Conservation (phyloP, 2,113 vertebrate species). For the Saccopteryx bilineata region DNA sequence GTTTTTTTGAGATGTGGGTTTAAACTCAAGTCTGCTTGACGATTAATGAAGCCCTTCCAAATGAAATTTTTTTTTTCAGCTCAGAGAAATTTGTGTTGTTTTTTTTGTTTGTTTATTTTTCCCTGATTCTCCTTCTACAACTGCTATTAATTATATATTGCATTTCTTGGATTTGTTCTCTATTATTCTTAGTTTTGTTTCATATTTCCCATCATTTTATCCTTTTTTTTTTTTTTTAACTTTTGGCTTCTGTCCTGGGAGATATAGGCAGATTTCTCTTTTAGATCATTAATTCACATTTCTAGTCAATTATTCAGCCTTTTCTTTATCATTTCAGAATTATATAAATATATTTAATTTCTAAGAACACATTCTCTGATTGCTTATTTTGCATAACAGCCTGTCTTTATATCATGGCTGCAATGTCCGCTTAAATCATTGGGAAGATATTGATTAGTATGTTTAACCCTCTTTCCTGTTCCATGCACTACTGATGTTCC, state of each 20-base stretch:
- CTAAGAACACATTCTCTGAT: background rate
- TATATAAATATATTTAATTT: background rate
- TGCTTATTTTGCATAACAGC: background rate
- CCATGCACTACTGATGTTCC: background rate
- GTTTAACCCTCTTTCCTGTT: slow-evolving; percentile 16
- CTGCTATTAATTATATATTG: background rate
- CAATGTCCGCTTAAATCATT: background rate
- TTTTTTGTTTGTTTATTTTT: background rate
- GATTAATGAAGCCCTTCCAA: background rate
- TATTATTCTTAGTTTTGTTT: background rate
- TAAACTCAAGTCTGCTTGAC: background rate
- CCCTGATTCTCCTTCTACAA: background rate
- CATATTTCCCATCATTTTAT: background rate
- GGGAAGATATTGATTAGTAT: background rate
- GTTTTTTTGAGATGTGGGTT: background rate
- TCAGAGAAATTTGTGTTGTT: background rate
- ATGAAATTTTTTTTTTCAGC: background rate
- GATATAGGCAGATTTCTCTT: background rate
- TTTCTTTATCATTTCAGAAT: slow-evolving; percentile 8
- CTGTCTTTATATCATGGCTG: background rate
- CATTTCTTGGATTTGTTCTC: background rate
- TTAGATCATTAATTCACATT: background rate
- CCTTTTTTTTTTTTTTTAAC: background rate
- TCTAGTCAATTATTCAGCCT: background rate
- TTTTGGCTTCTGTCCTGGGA: background rate